Evolutionary conservation across 2,113 vertebrate species (phyloP).

Genomic region (Otocyon megalotis): DNA sequence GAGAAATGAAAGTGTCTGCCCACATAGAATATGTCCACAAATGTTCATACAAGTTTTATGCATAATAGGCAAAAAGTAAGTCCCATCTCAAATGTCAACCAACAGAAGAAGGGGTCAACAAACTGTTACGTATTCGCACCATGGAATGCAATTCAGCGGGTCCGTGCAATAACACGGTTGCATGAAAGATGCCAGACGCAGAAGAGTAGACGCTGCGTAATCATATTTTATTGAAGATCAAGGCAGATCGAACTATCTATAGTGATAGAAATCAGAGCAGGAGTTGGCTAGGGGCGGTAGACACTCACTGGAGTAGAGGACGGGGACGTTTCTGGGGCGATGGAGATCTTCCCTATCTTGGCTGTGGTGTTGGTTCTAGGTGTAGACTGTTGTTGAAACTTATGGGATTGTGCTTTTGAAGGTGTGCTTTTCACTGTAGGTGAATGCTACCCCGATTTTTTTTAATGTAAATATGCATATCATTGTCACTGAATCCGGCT

Average conservation of each 20-base stretch:
- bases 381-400: background rate
- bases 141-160: background rate
- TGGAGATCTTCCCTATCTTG: background rate
- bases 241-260: background rate
- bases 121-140: background rate
- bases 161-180: background rate
- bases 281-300: background rate
- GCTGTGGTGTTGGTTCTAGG: background rate
- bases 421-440: background rate
- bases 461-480: background rate
- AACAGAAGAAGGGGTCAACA: background rate
- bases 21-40: background rate
- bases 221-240: background rate
- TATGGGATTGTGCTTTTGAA: background rate
- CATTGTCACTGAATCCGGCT: background rate
- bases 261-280: background rate
- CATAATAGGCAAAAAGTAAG: background rate
- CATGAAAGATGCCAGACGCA: background rate
- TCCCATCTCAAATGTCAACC: background rate
- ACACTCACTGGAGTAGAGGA: background rate
- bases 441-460: background rate
- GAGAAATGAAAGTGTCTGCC: background rate
- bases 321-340: background rate
- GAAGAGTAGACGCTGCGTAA: background rate
- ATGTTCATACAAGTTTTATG: background rate